Evolutionary conservation across 1,140 invertebrate species (phyloP), one percentile per base, ranked within the genome.

Genomic region (Berghia stephanieae): DNA sequence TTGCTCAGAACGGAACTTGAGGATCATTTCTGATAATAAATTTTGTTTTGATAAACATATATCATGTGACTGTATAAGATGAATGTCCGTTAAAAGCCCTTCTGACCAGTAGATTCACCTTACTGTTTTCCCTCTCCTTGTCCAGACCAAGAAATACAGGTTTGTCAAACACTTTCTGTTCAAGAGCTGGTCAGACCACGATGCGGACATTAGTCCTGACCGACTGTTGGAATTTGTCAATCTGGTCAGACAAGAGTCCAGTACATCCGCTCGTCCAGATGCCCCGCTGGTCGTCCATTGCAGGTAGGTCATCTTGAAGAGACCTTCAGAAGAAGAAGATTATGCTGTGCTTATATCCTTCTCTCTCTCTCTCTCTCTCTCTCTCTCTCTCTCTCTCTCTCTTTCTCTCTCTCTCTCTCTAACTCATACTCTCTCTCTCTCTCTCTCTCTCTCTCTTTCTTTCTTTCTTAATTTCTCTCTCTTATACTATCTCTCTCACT

Each of bases 231-330:
- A 80, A 3, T 82, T 82, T 77, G 71, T 80, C 5, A 27, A 67
- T 21, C 71, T 73, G 40, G 74, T 82, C 10, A 57, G 77, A 43
- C 24, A 67, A 31, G 79, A 82, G 40, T n/a, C n/a, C n/a, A n/a
- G n/a, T n/a, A 76, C 74, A 6, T 70, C 67, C 3, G 66, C 34
- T 24, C 74, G 40, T 5, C 57, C 69, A 44, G 10, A 42, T 63
- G 79, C 78, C 21, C 81, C 81, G 5, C 46, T 79, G 16, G 24
- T 83, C 6, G 70, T 79, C 21, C 81, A 83, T 52, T 83, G 81
- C 72, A 83, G 81, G 81, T 76, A 24, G 34, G 74, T 76, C 40
- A 24, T 55, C 27, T 63, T 16, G n/a, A n/a, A n/a, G n/a, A n/a
- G n/a, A n/a, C n/a, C n/a, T n/a, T n/a, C n/a, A n/a, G n/a, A n/a